These are phyloP conservation scores for Mechanitis mazaeus DNA, from an alignment of 2,888 invertebrate species.

Conservation along the genomic window DNA sequence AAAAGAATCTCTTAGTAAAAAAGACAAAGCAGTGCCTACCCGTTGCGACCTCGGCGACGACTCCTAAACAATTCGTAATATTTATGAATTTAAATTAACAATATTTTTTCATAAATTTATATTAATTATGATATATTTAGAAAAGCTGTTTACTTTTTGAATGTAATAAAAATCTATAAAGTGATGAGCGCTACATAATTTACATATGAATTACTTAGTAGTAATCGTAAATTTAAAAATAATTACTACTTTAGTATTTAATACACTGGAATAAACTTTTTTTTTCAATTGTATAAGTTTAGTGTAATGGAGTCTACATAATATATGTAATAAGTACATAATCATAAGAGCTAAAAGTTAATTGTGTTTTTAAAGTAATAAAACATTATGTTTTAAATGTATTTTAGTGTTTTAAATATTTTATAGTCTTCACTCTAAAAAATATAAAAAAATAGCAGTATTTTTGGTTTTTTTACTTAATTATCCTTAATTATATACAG, in stretches of 20 bases:
- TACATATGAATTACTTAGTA: constrained; percentile 10
- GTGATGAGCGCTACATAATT: constrained; percentile 8
- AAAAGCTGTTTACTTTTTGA: not conserved
- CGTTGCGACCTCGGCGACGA: constrained; percentile 51
- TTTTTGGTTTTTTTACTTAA: constrained; percentile 6
- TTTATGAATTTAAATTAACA: constrained; percentile 5
- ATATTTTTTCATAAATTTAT: constrained; percentile 7
- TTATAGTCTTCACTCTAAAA: constrained; percentile 18
- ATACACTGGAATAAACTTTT: constrained; percentile 2
- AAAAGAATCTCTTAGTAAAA: constrained; percentile 48
- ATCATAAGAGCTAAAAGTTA: not conserved
- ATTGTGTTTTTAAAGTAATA: constrained; percentile 1
- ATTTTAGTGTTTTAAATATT: constrained; percentile 11
- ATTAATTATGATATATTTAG: not conserved
- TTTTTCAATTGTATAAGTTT: constrained; percentile 12
- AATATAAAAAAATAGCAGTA: constrained; percentile 14
- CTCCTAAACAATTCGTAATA: constrained; percentile 23
- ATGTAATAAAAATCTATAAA: constrained; percentile 9
- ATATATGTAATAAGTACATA: not conserved
- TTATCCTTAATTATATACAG: not conserved
- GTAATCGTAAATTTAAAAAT: not conserved
- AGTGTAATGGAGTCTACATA: constrained; percentile 6
- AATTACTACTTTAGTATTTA: constrained; percentile 6
- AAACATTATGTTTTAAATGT: constrained; percentile 2
- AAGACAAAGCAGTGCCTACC: constrained; percentile 42